Evolutionary conservation across 2,888 invertebrate genomes (phyloP), one percentile per base, ranked within the genome.

Genomic region (Hetaerina titia): DNA sequence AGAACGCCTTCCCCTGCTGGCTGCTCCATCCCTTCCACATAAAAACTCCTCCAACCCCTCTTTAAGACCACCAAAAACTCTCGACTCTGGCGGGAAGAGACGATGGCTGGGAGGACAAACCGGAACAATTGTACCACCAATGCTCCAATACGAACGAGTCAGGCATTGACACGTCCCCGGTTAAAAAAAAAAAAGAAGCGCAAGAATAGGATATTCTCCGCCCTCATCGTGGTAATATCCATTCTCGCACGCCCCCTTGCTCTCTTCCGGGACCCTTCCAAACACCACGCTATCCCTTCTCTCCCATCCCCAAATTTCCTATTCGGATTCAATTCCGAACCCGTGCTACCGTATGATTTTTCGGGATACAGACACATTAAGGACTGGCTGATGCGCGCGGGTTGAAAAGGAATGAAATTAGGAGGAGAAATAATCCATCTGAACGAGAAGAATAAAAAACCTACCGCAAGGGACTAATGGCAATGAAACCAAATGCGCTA

Each of bases 111-210:
- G 88, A 19, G 17, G 17, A 31, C 58, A 88, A 69, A 69, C 19
- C 69, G 69, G 88, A 88, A 88, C 45, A 19, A 88, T 88, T 45
- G 58, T n/a, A 63, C 60, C 31, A 90, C 90, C 31, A 6, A 19
- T 22, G 19, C 69, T 69, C 69, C 22, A 90, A 31, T 31, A 31
- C 90, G 90, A 90, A 90, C 45, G 90, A 19, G 90, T 64, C 90
- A 90, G 45, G 45, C 64, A 64, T 90, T 90, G 90, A 64, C 90
- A 90, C 90, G 90, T 64, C 45, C 64, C 64, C 25, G 64, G 63
- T 57, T 58, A 2, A 60, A 90, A 90, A 90, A 15, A 90, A 90
- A 90, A 90, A 90, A 15, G 63, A 90, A 90, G 63, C 56, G 56
- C 19, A 22, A 45, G 90, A 64, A 64, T 64, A 22, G 31, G 90